Evolutionary conservation across 2,113 vertebrate species (phyloP).

Genomic region (Heteronetta atricapilla): DNA sequence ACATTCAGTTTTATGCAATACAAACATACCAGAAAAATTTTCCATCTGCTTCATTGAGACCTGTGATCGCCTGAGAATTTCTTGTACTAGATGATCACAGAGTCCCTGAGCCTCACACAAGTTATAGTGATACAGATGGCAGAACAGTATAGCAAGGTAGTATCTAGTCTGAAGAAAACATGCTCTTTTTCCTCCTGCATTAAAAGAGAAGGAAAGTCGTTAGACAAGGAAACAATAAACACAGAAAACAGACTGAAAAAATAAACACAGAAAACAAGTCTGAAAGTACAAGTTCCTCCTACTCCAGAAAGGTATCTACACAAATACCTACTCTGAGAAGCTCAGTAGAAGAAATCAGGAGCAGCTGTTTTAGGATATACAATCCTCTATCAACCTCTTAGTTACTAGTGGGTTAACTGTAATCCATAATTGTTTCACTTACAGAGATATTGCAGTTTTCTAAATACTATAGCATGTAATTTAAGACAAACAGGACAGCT

Average conservation of each 20-base stretch:
- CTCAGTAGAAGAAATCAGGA: not conserved
- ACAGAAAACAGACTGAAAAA: not conserved
- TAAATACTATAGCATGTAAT: not conserved
- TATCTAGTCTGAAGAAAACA: slow-evolving; percentile 85
- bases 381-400: not conserved
- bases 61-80: slow-evolving; percentile 75
- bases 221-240: not conserved
- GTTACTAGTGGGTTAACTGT: not conserved
- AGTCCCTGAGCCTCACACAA: slow-evolving; percentile 89
- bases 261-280: not conserved
- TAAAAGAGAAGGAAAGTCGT: not conserved
- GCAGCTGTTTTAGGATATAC: not conserved
- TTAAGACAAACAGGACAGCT: not conserved
- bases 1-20: not conserved
- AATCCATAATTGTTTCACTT: not conserved
- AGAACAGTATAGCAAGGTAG: slow-evolving; percentile 90
- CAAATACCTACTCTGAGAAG: not conserved
- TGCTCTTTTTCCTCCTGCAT: slow-evolving; percentile 77
- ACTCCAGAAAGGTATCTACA: not conserved
- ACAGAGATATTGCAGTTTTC: not conserved
- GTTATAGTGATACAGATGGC: slow-evolving; percentile 86
- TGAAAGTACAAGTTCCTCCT: not conserved
- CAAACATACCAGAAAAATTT: slow-evolving; percentile 70
- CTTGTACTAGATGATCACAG: slow-evolving; percentile 86
- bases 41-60: slow-evolving; percentile 47